Percentiles rank a stretch among this genome's conserved stretches.
Evolutionary conservation across 2,888 invertebrate species (phyloP).

Genomic region (Drosophila anceps): DNA sequence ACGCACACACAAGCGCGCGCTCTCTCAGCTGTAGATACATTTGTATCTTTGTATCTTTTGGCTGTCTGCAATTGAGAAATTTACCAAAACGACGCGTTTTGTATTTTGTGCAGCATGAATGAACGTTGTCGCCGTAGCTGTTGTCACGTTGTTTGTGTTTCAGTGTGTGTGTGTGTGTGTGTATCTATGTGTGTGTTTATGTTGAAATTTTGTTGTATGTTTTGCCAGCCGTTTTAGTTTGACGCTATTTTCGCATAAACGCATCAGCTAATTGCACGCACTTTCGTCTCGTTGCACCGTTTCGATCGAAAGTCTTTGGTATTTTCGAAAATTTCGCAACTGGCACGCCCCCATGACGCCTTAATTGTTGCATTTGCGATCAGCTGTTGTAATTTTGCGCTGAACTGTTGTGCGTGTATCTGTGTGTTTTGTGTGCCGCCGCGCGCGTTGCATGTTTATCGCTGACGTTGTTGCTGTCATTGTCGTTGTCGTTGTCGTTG

Average conservation of each 20-base stretch:
- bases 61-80: slow-evolving; percentile 63
- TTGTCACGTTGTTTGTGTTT: slow-evolving; percentile 52
- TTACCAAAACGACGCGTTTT: slow-evolving; percentile 52
- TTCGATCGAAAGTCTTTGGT: slow-evolving; percentile 68
- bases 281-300: slow-evolving; percentile 69
- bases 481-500: slow-evolving; percentile 4
- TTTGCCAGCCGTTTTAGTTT: slow-evolving; percentile 81
- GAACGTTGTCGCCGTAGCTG: slow-evolving; percentile 47
- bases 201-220: slow-evolving; percentile 45
- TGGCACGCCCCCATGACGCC: slow-evolving; percentile 40
- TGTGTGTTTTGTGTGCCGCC: slow-evolving; percentile 25
- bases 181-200: slow-evolving; percentile 24
- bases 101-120: slow-evolving; percentile 67
- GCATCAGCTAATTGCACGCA: slow-evolving; percentile 58
- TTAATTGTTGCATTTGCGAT: slow-evolving; percentile 58
- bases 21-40: slow-evolving; percentile 19
- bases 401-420: slow-evolving; percentile 9
- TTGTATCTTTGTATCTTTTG: slow-evolving; percentile 55
- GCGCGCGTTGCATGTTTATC: slow-evolving; percentile 30
- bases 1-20: background rate
- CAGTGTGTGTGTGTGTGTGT: background rate
- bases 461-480: background rate
- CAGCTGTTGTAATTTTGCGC: slow-evolving; percentile 61
- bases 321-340: slow-evolving; percentile 52
- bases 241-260: slow-evolving; percentile 74